phyloP scores from a whole-genome alignment of 2,113 vertebrate genomes.

The Petaurus breviceps region DNA sequence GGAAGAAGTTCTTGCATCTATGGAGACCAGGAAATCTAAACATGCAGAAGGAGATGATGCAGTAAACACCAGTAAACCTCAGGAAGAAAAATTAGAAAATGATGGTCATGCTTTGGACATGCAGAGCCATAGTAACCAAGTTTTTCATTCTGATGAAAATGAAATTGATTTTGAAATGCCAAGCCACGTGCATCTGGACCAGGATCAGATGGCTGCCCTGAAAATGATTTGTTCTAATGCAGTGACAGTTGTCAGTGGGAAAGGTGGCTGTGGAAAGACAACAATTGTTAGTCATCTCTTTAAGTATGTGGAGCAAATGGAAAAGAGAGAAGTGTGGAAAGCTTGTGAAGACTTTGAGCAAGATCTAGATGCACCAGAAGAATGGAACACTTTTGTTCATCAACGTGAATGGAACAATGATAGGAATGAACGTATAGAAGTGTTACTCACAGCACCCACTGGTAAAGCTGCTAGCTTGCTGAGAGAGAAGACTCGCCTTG shows the following conservation, averaged over 20 bases:
- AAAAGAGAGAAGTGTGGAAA: constrained; percentile 78
- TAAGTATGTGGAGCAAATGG: constrained; percentile 77
- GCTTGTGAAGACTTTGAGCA: constrained; percentile 85
- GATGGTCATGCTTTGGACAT: neutral
- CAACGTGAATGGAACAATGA: neutral
- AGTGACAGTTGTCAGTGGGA: constrained; percentile 90
- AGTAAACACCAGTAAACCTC: neutral
- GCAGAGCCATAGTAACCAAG: neutral
- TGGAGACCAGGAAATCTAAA: neutral
- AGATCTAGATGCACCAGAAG: constrained; percentile 79
- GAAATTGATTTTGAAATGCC: neutral
- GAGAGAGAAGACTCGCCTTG: constrained; percentile 84
- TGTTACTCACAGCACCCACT: constrained; percentile 90
- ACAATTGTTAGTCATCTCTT: constrained; percentile 88
- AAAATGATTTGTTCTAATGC: constrained; percentile 88
- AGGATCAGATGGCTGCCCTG: constrained; percentile 85
- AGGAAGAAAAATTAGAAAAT: constrained; percentile 10
- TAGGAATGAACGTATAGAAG: constrained; percentile 66
- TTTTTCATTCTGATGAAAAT: constrained; percentile 26
- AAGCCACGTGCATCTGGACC: constrained; percentile 75
- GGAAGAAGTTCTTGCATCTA: constrained; percentile 75
- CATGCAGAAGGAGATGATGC: neutral
- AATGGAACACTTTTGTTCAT: constrained; percentile 77
- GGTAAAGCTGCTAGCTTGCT: constrained; percentile 88
- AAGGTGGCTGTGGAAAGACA: constrained; percentile 92